phyloP scores from a whole-genome alignment of 2,888 invertebrate genomes.

The Ischnura elegans region DNA sequence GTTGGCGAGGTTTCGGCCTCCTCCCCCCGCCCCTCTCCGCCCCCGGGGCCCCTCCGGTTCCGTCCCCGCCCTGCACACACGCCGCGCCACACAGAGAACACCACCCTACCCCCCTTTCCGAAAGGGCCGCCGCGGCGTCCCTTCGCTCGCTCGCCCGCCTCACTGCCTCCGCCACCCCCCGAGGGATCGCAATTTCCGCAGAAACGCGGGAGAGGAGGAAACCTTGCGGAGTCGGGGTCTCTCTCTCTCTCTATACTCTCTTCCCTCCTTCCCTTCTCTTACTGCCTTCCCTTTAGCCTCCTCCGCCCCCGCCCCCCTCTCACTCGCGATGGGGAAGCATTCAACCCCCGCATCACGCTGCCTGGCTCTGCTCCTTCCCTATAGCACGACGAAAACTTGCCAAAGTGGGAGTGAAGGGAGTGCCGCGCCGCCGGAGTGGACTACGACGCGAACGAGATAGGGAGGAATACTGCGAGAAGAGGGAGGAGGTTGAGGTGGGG shows the following conservation, averaged over 20 bases:
- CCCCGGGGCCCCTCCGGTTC: neutral
- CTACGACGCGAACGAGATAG: neutral
- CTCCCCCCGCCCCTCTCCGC: neutral
- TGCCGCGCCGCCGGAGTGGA: neutral
- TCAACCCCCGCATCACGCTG: neutral
- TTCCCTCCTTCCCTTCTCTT: neutral
- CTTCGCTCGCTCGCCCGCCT: slow-evolving; percentile 75
- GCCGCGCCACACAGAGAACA: no score
- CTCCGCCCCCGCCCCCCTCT: slow-evolving; percentile 6
- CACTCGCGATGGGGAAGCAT: slow-evolving; percentile 25
- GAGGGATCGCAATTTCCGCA: slow-evolving; percentile 69
- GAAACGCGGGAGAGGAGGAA: slow-evolving; percentile 66
- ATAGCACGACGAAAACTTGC: slow-evolving; percentile 65
- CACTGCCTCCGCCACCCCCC: slow-evolving; percentile 73
- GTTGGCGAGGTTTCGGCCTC: slow-evolving; percentile 65
- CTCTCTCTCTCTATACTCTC: neutral
- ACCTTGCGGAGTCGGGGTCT: slow-evolving; percentile 65
- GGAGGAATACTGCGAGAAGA: neutral
- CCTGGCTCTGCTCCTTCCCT: slow-evolving; percentile 21
- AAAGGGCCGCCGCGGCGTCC: slow-evolving; percentile 65
- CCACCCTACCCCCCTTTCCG: neutral
- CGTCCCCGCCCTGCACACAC: neutral
- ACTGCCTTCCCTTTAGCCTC: neutral
- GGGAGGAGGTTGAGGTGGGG: neutral
- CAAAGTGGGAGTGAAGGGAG: slow-evolving; percentile 60